phyloP scores from a whole-genome alignment of 1,140 invertebrate species.

The Bombus fervidus region DNA sequence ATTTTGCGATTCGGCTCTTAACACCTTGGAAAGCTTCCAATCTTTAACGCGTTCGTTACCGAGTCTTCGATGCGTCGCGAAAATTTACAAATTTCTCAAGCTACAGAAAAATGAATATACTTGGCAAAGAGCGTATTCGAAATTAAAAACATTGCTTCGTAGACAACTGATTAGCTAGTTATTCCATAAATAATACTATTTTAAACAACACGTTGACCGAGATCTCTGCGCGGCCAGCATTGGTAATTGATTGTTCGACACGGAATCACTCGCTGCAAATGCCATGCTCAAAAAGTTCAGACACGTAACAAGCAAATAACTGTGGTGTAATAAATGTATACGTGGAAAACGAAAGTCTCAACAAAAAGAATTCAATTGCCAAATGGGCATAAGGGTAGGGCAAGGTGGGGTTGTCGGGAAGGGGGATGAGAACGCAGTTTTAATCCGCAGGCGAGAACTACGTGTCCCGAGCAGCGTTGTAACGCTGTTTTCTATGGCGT shows the following conservation, averaged over 20 bases:
- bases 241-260: slow-evolving; percentile 58
- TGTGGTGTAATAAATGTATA: slow-evolving; percentile 70
- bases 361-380: slow-evolving; percentile 55
- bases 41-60: background rate
- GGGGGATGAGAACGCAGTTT: slow-evolving; percentile 7
- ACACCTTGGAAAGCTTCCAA: background rate
- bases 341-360: slow-evolving; percentile 58
- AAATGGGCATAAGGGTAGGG: slow-evolving; percentile 35
- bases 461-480: slow-evolving; percentile 9
- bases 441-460: slow-evolving; percentile 41
- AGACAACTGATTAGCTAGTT: too few relatives aligned
- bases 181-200: background rate
- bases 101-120: background rate
- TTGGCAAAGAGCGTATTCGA: background rate
- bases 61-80: background rate
- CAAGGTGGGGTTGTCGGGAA: background rate
- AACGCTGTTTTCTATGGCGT: background rate
- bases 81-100: background rate
- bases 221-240: slow-evolving; percentile 32
- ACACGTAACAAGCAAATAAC: slow-evolving; percentile 75
- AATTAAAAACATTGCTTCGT: background rate
- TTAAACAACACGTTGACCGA: background rate
- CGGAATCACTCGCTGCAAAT: slow-evolving; percentile 75
- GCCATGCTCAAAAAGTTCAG: slow-evolving; percentile 78
- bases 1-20: too few relatives aligned